These are phyloP conservation scores for Lasaia peninsularis DNA, from an alignment of 1,140 invertebrate genomes.

Conservation along the genomic window DNA sequence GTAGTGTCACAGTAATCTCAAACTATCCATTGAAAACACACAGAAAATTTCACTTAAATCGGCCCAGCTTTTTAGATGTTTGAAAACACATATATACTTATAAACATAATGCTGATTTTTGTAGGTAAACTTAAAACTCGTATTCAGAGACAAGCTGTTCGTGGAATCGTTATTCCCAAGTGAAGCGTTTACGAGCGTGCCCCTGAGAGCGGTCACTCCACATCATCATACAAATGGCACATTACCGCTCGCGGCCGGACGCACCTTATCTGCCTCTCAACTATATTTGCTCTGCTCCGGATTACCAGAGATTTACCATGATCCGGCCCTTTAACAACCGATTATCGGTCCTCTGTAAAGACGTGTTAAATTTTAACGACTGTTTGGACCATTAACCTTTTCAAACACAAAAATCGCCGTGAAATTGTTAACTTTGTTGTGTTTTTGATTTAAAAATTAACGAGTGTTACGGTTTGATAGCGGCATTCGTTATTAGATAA, in stretches of 20 bases:
- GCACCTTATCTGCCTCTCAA: slow-evolving; percentile 71
- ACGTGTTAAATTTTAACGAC: slow-evolving; percentile 52
- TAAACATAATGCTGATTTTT: too few species aligned
- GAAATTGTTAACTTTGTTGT: not conserved
- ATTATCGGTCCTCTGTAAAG: slow-evolving; percentile 68
- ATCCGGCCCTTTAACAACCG: slow-evolving; percentile 56
- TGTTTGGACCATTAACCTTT: slow-evolving; percentile 27
- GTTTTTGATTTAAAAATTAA: not conserved
- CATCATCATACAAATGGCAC: slow-evolving; percentile 74
- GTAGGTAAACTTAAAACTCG: too few species aligned
- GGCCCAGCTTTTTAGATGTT: too few species aligned
- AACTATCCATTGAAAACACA: too few species aligned
- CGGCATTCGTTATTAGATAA: not conserved
- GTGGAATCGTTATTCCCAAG: slow-evolving; percentile 27
- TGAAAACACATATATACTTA: too few species aligned
- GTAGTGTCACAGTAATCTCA: too few species aligned
- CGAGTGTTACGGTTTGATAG: not conserved
- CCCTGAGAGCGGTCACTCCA: slow-evolving; percentile 36
- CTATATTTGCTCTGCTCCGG: slow-evolving; percentile 70
- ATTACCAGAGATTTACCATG: slow-evolving; percentile 73
- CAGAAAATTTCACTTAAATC: too few species aligned
- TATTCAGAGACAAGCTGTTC: too few species aligned
- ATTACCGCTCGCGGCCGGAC: slow-evolving; percentile 62
- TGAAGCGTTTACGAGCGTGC: slow-evolving; percentile 36
- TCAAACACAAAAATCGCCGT: slow-evolving; percentile 15